Evolutionary conservation across 2,113 vertebrate genomes (phyloP).

Genomic region (Cyprinodon brontotheroides): DNA sequence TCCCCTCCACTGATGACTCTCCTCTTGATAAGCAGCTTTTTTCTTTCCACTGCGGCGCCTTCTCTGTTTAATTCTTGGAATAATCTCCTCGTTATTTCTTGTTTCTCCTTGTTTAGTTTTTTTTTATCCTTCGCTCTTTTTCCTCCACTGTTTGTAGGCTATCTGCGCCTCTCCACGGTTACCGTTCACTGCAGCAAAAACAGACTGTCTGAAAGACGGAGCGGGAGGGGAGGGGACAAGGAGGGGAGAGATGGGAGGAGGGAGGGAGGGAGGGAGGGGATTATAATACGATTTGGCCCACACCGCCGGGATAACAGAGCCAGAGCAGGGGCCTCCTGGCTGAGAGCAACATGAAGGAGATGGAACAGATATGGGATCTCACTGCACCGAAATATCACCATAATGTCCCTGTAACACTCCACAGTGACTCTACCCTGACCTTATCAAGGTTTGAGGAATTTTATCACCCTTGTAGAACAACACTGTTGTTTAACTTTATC

Average conservation of each 20-base stretch:
- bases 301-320: constrained; percentile 78
- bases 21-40: constrained; percentile 44
- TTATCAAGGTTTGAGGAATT: constrained; percentile 37
- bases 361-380: constrained; percentile 53
- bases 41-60: constrained; percentile 47
- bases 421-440: constrained; percentile 27
- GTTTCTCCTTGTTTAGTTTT: constrained; percentile 63
- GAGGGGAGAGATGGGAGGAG: constrained; percentile 11
- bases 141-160: constrained; percentile 36
- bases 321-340: constrained; percentile 65
- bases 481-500: constrained; percentile 14
- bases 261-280: constrained; percentile 52
- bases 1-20: constrained; percentile 42
- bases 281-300: constrained; percentile 84
- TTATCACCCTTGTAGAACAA: constrained; percentile 5
- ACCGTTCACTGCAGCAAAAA: constrained; percentile 85
- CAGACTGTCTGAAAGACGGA: constrained; percentile 78
- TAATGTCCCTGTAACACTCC: constrained; percentile 28
- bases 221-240: constrained; percentile 63
- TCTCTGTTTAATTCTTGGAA: constrained; percentile 38
- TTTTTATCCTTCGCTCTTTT: constrained; percentile 25
- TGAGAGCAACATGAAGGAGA: constrained; percentile 55
- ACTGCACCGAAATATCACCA: constrained; percentile 30
- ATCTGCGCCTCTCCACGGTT: constrained; percentile 64
- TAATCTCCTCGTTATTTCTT: constrained; percentile 44